These are phyloP conservation scores for Indri indri DNA, from an alignment of 2,113 vertebrate genomes.

Conservation along the genomic window DNA sequence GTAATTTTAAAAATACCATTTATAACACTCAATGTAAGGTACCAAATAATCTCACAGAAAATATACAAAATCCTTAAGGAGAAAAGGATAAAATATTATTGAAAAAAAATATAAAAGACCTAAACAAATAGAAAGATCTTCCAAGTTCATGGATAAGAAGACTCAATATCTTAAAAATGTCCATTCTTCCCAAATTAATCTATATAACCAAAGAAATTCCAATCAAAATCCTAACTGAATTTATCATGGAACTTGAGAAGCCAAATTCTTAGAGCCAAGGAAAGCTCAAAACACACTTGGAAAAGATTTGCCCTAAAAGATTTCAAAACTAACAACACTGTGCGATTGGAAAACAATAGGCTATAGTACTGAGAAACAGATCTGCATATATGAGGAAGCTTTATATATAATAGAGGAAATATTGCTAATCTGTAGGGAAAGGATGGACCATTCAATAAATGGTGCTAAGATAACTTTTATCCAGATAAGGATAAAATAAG, in stretches of 20 bases:
- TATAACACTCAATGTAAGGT: background rate
- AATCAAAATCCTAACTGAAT: background rate
- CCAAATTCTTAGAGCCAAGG: background rate
- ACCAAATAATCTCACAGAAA: conserved; percentile 26
- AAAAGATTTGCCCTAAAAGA: background rate
- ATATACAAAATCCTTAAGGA: background rate
- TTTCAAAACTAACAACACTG: background rate
- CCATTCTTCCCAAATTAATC: background rate
- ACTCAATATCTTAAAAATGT: background rate
- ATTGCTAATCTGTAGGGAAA: background rate
- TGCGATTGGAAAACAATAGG: background rate
- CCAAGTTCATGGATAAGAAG: background rate
- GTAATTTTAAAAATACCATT: background rate
- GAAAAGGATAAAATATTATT: background rate
- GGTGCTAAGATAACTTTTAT: background rate
- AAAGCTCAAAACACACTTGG: background rate
- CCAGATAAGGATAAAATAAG: background rate
- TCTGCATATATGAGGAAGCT: background rate
- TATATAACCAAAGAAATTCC: background rate
- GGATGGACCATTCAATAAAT: background rate
- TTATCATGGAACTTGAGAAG: background rate
- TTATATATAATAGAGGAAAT: background rate
- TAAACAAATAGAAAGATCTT: background rate
- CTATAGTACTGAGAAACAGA: background rate
- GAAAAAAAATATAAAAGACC: background rate